Percentiles rank a stretch among this genome's conserved stretches.
phyloP scores from a whole-genome alignment of 2,888 invertebrate genomes.

The Archips xylosteana region DNA sequence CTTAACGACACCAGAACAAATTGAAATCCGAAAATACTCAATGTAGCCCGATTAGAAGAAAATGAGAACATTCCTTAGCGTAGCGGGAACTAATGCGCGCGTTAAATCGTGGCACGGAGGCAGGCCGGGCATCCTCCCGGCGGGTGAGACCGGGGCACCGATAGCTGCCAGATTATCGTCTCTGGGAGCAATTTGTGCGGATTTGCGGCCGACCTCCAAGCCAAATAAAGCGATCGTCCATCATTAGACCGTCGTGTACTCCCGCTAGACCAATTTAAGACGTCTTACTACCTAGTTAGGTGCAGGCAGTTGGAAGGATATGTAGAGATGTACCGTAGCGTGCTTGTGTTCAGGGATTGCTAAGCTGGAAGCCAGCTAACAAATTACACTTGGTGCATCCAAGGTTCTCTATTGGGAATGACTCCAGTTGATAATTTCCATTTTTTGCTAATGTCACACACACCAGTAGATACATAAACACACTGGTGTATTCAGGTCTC shows the following conservation, averaged over 20 bases:
- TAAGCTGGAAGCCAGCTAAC: not conserved
- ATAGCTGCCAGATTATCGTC: slow-evolving; percentile 76
- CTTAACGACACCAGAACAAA: slow-evolving; percentile 59
- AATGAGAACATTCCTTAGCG: slow-evolving; percentile 70
- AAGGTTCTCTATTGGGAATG: not conserved
- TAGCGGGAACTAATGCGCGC: slow-evolving; percentile 63
- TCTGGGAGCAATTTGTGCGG: slow-evolving; percentile 75
- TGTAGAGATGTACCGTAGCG: not conserved
- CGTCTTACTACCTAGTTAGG: slow-evolving; percentile 29
- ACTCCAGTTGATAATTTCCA: too few species aligned
- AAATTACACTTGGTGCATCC: not conserved
- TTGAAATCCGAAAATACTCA: slow-evolving; percentile 65
- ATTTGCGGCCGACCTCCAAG: slow-evolving; percentile 70
- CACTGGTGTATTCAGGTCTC: too few species aligned
- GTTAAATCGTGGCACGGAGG: slow-evolving; percentile 52
- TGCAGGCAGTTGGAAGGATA: slow-evolving; percentile 11
- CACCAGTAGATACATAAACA: too few species aligned
- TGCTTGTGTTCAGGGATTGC: not conserved
- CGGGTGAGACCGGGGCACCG: slow-evolving; percentile 54
- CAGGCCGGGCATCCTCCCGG: slow-evolving; percentile 43
- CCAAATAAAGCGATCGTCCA: slow-evolving; percentile 63
- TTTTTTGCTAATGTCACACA: too few species aligned
- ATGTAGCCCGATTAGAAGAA: slow-evolving; percentile 68
- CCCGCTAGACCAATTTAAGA: slow-evolving; percentile 51
- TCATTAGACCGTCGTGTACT: slow-evolving; percentile 57